A percentile compares a stretch with the other conserved stretches of the same genome.
These are phyloP conservation scores for Diploscapter pachys DNA, from an alignment of 1,140 invertebrate genomes.

Conservation along the genomic window DNA sequence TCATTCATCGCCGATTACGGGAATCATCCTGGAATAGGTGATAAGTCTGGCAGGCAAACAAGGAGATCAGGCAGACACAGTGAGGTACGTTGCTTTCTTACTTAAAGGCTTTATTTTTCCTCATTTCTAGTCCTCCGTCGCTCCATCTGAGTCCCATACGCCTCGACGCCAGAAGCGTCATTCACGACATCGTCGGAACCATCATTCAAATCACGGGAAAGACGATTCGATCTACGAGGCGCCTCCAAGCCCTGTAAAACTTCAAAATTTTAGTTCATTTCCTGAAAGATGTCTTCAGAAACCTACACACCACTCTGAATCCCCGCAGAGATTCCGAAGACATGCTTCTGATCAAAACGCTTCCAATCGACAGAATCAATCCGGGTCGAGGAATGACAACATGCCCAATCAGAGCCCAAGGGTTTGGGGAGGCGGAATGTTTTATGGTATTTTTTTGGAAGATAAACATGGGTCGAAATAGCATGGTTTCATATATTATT, in stretches of 20 bases:
- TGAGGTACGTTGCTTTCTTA: not conserved
- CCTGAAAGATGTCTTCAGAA: too few species aligned
- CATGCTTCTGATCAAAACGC: too few species aligned
- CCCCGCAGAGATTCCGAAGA: too few species aligned
- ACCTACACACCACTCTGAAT: too few species aligned
- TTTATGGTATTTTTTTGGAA: too few species aligned
- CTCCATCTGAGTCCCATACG: slow-evolving; percentile 10
- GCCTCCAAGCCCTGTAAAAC: slow-evolving; percentile 23
- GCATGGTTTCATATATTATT: too few species aligned
- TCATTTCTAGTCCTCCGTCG: slow-evolving; percentile 7
- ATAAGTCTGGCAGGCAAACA: slow-evolving; percentile 9
- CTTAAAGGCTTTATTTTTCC: not conserved
- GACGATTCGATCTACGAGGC: slow-evolving; percentile 29
- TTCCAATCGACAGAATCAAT: too few species aligned
- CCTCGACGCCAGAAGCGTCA: slow-evolving; percentile 8
- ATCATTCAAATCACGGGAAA: not conserved
- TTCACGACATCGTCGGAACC: too few species aligned
- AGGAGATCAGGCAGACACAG: slow-evolving; percentile 24
- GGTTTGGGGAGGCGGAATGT: too few species aligned
- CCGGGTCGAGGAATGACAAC: too few species aligned
- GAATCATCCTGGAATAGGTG: slow-evolving; percentile 13
- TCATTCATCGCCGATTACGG: not conserved
- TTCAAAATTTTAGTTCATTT: not conserved
- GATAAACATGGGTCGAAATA: too few species aligned
- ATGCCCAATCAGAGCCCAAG: too few species aligned